Base-by-base conservation (phyloP, 2,797 vertebrate species). In the Rhinoraja longicauda region DNA sequence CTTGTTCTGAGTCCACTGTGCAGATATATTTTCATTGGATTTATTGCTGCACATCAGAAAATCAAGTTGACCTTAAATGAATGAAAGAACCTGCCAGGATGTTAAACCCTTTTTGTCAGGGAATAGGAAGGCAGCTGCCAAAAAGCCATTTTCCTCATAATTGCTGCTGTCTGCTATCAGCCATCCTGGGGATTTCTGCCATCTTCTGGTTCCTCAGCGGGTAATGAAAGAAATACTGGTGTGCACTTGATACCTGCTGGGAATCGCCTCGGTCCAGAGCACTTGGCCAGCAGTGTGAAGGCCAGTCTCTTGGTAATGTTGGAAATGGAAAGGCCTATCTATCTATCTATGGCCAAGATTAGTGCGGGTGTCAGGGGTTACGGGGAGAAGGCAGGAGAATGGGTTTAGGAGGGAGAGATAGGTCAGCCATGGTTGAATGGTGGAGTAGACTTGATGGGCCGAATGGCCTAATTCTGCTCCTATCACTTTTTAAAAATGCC, bases 31-130 rank as follows among this genome's bases (percentile, higher is more conserved):
- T 91, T 73, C 39, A 2, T 53, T 19, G 36, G 90, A 92, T 92
- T 92, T 92, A 73, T 92, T 53, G 36, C 88, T 72, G 13, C 36
- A 57, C 12, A 53, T 92, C 39, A 39, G 62, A 67, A 86, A 36
- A 88, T 88, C 62, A 88, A 88, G 59, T 92, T 39, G 26, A n/a
- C 9, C 24, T 92, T 75, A 92, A 29, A 92, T 57, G 72, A 92
- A 29, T 75, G 10, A 75, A 45, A n/a, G 10, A 53, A 29, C 4
- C 13, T 53, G 70, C 70, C 72, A 75, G 12, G 92, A 75, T 73
- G 45, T 73, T 92, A 91, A 70, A 92, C 72, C 70, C 70, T n/a
- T 73, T 88, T 73, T 5, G 36, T 73, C 67, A 45, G 36, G 36
- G 24, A 4, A 5, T 32, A 86, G 26, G 62, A 64, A 32, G 53